A percentile compares a stretch with the other conserved stretches of the same genome.
phyloP scores from a whole-genome alignment of 2,113 vertebrate genomes.

The Pseudolaguvia tuberculata region DNA sequence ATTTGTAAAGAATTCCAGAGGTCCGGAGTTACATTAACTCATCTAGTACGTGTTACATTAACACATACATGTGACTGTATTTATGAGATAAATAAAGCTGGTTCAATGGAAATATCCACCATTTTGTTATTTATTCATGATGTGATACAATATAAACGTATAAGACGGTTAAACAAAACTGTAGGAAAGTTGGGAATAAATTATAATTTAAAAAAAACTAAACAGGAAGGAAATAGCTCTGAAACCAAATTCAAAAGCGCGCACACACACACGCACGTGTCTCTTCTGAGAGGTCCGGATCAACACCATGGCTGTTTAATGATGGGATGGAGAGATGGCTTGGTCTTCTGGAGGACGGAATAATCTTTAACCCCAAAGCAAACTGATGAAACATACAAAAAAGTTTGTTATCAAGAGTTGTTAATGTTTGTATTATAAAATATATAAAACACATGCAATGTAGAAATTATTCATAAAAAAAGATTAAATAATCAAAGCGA shows the following conservation, averaged over 20 bases:
- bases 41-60: not conserved
- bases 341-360: not conserved
- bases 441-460: too few species aligned
- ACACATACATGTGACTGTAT: not conserved
- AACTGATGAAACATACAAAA: constrained; percentile 52
- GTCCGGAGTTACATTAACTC: not conserved
- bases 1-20: not conserved
- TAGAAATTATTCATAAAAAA: too few species aligned
- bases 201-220: not conserved
- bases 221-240: not conserved
- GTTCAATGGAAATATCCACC: not conserved
- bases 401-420: not conserved
- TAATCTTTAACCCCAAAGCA: constrained; percentile 69
- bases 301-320: not conserved
- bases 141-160: not conserved
- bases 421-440: too few species aligned
- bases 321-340: not conserved
- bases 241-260: not conserved
- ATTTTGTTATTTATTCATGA: not conserved
- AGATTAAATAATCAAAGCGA: too few species aligned
- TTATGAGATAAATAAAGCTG: constrained; percentile 12
- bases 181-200: not conserved
- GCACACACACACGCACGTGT: not conserved
- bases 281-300: too few species aligned
- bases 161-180: not conserved